These are phyloP conservation scores for Cyphomyrmex costatus DNA, from an alignment of 1,140 invertebrate genomes.

Conservation along the genomic window DNA sequence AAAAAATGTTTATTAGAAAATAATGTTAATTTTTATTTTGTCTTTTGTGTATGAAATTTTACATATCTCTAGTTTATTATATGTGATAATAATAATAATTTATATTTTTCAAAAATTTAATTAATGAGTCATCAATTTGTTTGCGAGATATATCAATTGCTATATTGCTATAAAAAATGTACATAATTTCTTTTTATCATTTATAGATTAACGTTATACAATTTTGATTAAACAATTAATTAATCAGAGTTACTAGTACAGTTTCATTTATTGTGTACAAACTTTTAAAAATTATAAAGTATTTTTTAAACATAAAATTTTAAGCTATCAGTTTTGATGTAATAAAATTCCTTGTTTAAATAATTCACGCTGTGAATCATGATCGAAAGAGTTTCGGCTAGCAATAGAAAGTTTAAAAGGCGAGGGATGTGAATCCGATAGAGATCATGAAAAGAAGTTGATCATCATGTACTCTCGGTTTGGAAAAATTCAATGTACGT, in stretches of 20 bases:
- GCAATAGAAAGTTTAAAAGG: slow-evolving; percentile 46
- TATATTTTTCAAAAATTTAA: slow-evolving; percentile 1
- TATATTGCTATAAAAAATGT: background rate
- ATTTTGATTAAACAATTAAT: slow-evolving; percentile 9
- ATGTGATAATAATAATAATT: too few species aligned
- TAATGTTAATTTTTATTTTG: background rate
- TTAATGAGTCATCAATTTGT: slow-evolving; percentile 11
- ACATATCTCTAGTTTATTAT: too few species aligned
- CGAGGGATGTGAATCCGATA: slow-evolving; percentile 37
- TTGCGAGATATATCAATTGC: background rate
- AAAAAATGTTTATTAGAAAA: background rate
- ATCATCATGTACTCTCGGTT: slow-evolving; percentile 41
- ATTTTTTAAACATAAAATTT: slow-evolving; percentile 11
- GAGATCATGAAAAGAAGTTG: slow-evolving; percentile 43
- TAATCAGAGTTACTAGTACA: slow-evolving; percentile 20
- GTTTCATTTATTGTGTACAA: background rate
- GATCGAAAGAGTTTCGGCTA: slow-evolving; percentile 64
- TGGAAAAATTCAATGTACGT: slow-evolving; percentile 36
- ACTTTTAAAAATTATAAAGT: slow-evolving; percentile 13
- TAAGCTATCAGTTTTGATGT: background rate
- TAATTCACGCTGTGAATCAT: background rate
- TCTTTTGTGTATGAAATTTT: too few species aligned
- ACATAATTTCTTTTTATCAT: background rate
- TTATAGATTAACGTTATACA: background rate
- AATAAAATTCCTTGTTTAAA: background rate